Evolutionary conservation across 2,113 vertebrate genomes (phyloP).

Genomic region (Sinosuthora webbiana): DNA sequence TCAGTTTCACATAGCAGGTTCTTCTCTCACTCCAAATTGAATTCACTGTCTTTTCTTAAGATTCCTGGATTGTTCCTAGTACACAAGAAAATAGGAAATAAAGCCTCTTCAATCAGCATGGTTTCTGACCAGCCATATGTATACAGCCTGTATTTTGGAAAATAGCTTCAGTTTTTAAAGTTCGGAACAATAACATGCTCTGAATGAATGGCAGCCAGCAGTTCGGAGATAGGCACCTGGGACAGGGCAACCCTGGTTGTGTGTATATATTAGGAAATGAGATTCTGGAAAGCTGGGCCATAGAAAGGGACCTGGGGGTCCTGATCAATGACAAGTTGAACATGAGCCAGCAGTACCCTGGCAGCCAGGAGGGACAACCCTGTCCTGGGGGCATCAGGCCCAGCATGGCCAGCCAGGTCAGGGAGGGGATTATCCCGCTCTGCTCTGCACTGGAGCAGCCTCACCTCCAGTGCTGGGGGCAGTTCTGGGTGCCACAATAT

Average conservation of each 20-base stretch:
- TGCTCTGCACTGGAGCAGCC: fast-evolving
- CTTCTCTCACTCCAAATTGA: neutral
- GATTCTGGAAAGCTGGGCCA: neutral
- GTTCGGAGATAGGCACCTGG: neutral
- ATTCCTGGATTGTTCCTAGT: neutral
- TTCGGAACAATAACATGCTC: neutral
- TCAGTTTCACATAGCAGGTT: neutral
- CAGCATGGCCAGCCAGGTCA: fast-evolving
- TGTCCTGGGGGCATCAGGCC: neutral
- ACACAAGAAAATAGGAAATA: neutral
- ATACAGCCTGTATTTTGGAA: neutral
- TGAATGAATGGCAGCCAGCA: neutral
- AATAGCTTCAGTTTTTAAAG: neutral
- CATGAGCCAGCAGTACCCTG: fast-evolving
- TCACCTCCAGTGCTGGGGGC: fast-evolving
- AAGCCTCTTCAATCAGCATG: neutral
- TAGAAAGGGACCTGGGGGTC: neutral
- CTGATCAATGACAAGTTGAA: fast-evolving
- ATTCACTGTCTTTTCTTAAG: neutral
- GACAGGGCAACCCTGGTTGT: neutral
- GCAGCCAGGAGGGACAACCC: fast-evolving
- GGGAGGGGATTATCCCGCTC: neutral
- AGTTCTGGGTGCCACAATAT: fast-evolving
- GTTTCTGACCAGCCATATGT: neutral
- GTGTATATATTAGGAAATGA: neutral